Evolutionary conservation across 2,113 vertebrate genomes (phyloP).

Genomic region (Otis tarda): DNA sequence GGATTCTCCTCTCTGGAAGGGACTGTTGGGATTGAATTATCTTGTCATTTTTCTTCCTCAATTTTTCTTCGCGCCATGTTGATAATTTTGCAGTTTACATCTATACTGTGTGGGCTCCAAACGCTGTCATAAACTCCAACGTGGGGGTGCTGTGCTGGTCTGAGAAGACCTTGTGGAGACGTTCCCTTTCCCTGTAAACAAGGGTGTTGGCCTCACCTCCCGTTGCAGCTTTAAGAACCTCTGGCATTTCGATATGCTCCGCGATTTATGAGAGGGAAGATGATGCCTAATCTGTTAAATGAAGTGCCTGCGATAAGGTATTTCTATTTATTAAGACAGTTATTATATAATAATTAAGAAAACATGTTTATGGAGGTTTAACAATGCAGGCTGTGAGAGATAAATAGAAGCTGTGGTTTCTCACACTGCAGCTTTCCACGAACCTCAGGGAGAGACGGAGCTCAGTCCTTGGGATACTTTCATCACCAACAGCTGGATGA

Average conservation of each 20-base stretch:
- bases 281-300: neutral
- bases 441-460: neutral
- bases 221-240: neutral
- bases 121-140: neutral
- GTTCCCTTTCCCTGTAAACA: neutral
- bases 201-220: neutral
- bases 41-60: neutral
- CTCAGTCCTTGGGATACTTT: neutral
- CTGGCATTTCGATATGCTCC: neutral
- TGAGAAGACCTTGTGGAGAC: neutral
- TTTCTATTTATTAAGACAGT: constrained; percentile 43
- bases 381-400: neutral
- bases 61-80: neutral
- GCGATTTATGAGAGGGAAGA: constrained; percentile 7
- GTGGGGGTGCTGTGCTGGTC: neutral
- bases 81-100: neutral
- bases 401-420: neutral
- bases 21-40: neutral
- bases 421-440: neutral
- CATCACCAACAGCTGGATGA: neutral
- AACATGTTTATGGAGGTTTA: constrained; percentile 33
- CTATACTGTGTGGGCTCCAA: neutral
- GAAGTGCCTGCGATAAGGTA: neutral
- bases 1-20: neutral
- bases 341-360: constrained; percentile 58